phyloP scores from a whole-genome alignment of 2,888 invertebrate species.

The Nephrotoma flavescens region DNA sequence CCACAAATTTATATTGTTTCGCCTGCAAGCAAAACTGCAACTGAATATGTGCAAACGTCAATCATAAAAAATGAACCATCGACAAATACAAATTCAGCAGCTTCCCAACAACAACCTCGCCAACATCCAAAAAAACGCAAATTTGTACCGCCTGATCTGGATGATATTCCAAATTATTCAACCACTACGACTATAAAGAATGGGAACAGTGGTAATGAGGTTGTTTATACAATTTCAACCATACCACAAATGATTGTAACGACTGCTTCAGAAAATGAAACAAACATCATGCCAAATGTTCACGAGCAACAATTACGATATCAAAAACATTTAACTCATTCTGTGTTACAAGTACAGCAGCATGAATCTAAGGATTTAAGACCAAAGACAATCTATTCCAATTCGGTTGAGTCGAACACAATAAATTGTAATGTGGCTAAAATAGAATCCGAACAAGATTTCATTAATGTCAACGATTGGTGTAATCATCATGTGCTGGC shows the following conservation, averaged over 20 bases:
- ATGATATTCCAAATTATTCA: conserved; percentile 20
- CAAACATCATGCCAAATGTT: not conserved
- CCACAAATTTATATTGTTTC: conserved; percentile 20
- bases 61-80: conserved; percentile 34
- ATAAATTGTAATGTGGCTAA: not conserved
- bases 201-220: not conserved
- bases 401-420: not conserved
- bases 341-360: not conserved
- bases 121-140: conserved; percentile 84
- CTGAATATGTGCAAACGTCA: conserved; percentile 30
- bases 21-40: conserved; percentile 19
- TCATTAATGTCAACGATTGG: conserved; percentile 86
- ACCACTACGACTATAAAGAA: not conserved
- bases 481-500: conserved; percentile 83
- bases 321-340: not conserved
- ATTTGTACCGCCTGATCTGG: conserved; percentile 32
- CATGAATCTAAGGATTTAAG: not conserved
- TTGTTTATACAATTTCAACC: not conserved
- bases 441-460: conserved; percentile 9
- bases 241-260: not conserved
- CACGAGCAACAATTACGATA: not conserved
- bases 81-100: conserved; percentile 24
- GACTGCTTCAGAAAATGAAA: not conserved
- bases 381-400: not conserved
- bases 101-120: conserved; percentile 26